Evolutionary conservation across 2,113 vertebrate species (phyloP).

Genomic region (Etheostoma cragini): DNA sequence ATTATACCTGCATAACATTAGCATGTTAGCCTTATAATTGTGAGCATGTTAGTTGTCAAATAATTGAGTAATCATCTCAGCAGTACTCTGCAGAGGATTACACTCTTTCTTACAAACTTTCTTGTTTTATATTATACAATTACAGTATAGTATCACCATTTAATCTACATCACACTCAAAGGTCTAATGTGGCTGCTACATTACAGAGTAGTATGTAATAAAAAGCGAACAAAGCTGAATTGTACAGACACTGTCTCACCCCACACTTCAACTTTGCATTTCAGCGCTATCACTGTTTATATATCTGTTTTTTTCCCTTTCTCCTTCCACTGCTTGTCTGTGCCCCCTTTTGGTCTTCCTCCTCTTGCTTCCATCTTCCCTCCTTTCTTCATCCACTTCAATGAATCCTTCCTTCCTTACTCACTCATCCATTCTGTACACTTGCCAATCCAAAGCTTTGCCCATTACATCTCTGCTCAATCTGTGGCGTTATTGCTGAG

Average conservation of each 20-base stretch:
- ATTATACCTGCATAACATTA: neutral
- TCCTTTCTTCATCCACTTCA: slow-evolving; percentile 52
- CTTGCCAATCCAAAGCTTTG: slow-evolving; percentile 83
- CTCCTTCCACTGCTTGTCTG: slow-evolving; percentile 58
- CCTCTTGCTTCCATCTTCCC: slow-evolving; percentile 63
- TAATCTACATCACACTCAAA: neutral
- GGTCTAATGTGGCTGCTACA: neutral
- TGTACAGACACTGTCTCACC: slow-evolving; percentile 62
- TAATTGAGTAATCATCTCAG: neutral
- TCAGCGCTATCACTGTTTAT: slow-evolving; percentile 67
- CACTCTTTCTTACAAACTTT: neutral
- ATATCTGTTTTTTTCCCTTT: slow-evolving; percentile 52
- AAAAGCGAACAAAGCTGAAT: slow-evolving; percentile 62
- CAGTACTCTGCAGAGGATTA: neutral
- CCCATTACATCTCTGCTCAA: slow-evolving; percentile 69
- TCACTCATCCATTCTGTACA: slow-evolving; percentile 85
- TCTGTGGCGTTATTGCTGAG: slow-evolving; percentile 63
- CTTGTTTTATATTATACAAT: neutral
- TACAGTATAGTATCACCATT: neutral
- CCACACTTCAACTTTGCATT: slow-evolving; percentile 68
- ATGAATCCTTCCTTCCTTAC: slow-evolving; percentile 68
- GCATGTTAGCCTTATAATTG: neutral
- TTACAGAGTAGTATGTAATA: neutral
- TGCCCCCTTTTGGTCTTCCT: slow-evolving; percentile 42
- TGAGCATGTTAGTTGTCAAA: neutral